Evolutionary conservation across 2,888 invertebrate genomes (phyloP), one percentile per base, ranked within the genome.

Genomic region (Coelopa pilipes): DNA sequence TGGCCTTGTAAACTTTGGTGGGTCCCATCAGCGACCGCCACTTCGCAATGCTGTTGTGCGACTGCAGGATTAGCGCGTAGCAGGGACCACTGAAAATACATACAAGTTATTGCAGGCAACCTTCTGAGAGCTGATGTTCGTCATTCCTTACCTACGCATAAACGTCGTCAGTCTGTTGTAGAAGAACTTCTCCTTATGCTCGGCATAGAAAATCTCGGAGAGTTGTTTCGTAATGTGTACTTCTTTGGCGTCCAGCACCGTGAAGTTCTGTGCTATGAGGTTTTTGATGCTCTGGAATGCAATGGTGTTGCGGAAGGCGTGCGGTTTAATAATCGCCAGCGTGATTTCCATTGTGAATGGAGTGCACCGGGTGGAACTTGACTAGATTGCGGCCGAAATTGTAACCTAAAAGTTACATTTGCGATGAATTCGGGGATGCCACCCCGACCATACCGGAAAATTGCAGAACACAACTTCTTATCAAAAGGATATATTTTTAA

Each of bases 1-100:
- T 92, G 0, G 95, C 93, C 85, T 92, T 92, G 83, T 90, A 94
- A 0, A 94, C 94, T 88, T 96, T 96, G 0, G 98, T 97, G 1
- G 97, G 97, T 0, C 98, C 98, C 89, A 98, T 92, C 67, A 97
- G 86, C 70, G 88, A 84, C 77, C 98, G 90, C 98, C 98, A 98
- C 70, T 92, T 89, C 19, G 87, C 82, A 78, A 98, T 93, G 9
- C 94, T 94, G 88, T 96, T 90, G 62, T 91, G 89, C 76, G 92
- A 91, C 10, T 94, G 93, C 78, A 98, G 88, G 77, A 98, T 91
- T 79, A 95, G 92, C 12, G 94, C 90, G 81, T 93, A 93, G 70
- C 94, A 92, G n/a, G 93, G 92, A 0, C 97, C 97, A 89, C 97
- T 97, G 72, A 1, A 74, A 77, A 75, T 55, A 47, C 15, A 19